Conservation (phyloP, 2,888 invertebrate genomes). For the Pristionchus maxplancki region DNA sequence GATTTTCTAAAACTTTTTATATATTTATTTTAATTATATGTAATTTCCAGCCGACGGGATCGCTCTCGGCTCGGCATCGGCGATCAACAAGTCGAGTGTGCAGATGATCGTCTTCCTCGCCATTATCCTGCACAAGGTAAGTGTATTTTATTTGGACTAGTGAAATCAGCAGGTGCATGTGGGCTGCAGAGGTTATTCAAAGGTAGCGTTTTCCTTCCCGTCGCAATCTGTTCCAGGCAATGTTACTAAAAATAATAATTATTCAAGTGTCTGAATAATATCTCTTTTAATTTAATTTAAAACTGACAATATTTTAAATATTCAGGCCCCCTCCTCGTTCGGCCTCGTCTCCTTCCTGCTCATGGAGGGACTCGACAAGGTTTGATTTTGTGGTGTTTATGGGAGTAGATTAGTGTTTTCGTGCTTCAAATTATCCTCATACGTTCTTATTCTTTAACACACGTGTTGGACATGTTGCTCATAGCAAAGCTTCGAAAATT, state of each 20-base stretch:
- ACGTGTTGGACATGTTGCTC: too few relatives aligned
- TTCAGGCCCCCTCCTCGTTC: slow-evolving; percentile 95
- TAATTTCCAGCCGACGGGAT: slow-evolving; percentile 89
- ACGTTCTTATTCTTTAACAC: too few relatives aligned
- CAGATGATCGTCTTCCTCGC: slow-evolving; percentile 98
- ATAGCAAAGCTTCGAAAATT: too few relatives aligned
- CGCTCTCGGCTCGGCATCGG: slow-evolving; percentile 97
- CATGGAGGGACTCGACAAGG: slow-evolving; percentile 90
- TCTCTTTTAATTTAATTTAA: too few relatives aligned
- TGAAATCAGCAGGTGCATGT: too few relatives aligned
- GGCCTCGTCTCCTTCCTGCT: slow-evolving; percentile 96
- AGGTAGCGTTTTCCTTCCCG: too few relatives aligned
- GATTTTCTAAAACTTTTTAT: too few relatives aligned
- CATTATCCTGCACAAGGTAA: slow-evolving; percentile 96
- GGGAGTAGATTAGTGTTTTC: slow-evolving; percentile 79
- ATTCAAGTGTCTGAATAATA: too few relatives aligned
- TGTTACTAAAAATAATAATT: too few relatives aligned
- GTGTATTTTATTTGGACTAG: slow-evolving; percentile 43
- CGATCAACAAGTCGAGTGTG: slow-evolving; percentile 94
- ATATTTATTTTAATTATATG: neutral
- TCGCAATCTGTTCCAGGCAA: too few relatives aligned
- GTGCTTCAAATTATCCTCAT: neutral
- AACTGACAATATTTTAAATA: slow-evolving; percentile 54
- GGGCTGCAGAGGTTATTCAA: too few relatives aligned
- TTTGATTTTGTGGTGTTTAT: too few relatives aligned